Percentiles rank a stretch among this genome's conserved stretches.
These are phyloP conservation scores for Centropyge bicolor DNA, from an alignment of 2,797 vertebrate species.

Conservation along the genomic window DNA sequence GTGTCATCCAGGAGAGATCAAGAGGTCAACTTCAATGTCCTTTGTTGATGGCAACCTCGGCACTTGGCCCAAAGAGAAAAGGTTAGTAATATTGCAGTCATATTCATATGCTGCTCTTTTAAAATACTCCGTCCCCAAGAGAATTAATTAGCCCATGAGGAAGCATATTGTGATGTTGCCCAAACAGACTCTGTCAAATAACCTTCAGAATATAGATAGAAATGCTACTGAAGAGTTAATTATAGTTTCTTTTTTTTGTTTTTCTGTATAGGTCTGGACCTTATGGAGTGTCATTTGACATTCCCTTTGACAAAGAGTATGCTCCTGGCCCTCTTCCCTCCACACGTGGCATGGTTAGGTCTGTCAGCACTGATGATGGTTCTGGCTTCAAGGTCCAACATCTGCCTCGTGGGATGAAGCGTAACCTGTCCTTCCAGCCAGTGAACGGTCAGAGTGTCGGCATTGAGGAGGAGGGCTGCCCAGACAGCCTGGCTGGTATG, in stretches of 20 bases:
- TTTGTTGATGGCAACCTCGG: slow-evolving; percentile 95
- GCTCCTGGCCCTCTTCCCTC: slow-evolving; percentile 71
- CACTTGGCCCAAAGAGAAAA: slow-evolving; percentile 98
- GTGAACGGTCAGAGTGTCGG: slow-evolving; percentile 91
- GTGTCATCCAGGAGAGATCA: slow-evolving; percentile 90
- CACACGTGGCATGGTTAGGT: slow-evolving; percentile 90
- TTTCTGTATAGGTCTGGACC: slow-evolving; percentile 88
- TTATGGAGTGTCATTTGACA: slow-evolving; percentile 98
- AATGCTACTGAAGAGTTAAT: neutral
- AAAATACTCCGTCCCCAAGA: neutral
- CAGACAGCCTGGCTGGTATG: slow-evolving; percentile 75
- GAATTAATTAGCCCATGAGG: neutral
- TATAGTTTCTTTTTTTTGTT: slow-evolving; percentile 18
- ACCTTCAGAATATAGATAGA: neutral
- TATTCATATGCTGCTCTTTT: neutral
- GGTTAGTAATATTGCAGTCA: slow-evolving; percentile 76
- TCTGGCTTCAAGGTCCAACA: slow-evolving; percentile 88
- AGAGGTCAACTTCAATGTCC: slow-evolving; percentile 96
- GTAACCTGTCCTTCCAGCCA: slow-evolving; percentile 93
- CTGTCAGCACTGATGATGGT: slow-evolving; percentile 95
- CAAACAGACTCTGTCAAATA: neutral
- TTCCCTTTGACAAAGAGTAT: slow-evolving; percentile 94
- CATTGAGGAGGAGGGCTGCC: slow-evolving; percentile 89
- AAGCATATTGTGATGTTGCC: slow-evolving; percentile 1
- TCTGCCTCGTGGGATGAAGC: slow-evolving; percentile 88